Conservation (phyloP, 2,888 invertebrate genomes). For the Chelonus formosanus region DNA sequence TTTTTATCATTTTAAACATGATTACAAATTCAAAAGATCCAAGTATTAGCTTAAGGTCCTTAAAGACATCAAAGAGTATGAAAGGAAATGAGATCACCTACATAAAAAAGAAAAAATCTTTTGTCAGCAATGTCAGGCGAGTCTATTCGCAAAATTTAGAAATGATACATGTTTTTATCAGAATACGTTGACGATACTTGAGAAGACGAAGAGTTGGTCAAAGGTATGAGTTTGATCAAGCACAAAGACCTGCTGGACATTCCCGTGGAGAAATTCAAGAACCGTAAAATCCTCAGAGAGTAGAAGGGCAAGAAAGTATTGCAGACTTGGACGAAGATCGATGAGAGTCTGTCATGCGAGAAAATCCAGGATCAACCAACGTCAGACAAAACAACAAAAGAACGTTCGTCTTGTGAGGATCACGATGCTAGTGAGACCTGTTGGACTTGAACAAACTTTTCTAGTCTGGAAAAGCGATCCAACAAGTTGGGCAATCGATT, state of each 20-base stretch:
- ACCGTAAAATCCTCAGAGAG: constrained; percentile 33
- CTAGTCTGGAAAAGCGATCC: constrained; percentile 3
- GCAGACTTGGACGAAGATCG: constrained; percentile 21
- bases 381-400: constrained; percentile 19
- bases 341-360: constrained; percentile 23
- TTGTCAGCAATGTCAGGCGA: background rate
- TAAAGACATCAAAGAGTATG: background rate
- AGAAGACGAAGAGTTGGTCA: constrained; percentile 23
- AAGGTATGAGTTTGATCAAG: constrained; percentile 42
- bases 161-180: background rate
- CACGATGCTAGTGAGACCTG: constrained; percentile 18
- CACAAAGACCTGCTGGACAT: constrained; percentile 58
- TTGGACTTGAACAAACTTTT: constrained; percentile 15
- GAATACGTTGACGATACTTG: constrained; percentile 15
- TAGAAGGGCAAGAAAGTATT: constrained; percentile 29
- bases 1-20: too few species aligned
- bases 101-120: background rate
- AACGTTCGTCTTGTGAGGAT: constrained; percentile 2
- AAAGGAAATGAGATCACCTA: background rate
- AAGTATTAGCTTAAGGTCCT: too few species aligned
- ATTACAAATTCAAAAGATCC: too few species aligned
- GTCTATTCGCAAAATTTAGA: constrained; percentile 4
- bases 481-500: constrained; percentile 28
- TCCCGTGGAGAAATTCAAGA: constrained; percentile 52
- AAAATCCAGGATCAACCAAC: constrained; percentile 19